A percentile compares a stretch with the other conserved stretches of the same genome.
Conservation (phyloP, 1,140 invertebrate species). For the Leguminivora glycinivorella region DNA sequence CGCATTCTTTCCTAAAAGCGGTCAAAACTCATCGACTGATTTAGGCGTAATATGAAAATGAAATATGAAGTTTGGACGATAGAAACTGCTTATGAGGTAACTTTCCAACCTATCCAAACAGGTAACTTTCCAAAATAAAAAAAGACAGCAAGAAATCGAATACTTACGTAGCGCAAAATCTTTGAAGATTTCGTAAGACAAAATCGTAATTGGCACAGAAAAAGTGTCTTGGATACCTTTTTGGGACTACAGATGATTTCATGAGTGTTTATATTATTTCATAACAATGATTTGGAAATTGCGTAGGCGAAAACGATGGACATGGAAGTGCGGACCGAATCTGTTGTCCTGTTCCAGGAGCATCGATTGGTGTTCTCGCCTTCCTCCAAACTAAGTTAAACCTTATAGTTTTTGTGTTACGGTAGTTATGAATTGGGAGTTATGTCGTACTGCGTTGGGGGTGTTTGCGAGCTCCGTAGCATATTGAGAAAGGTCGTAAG, state of each 20-base stretch:
- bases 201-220: too few species aligned
- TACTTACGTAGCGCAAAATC: too few species aligned
- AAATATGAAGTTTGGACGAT: not conserved
- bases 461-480: slow-evolving; percentile 36
- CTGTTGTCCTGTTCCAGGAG: slow-evolving; percentile 71
- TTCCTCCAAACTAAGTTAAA: slow-evolving; percentile 33
- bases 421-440: slow-evolving; percentile 43
- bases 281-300: slow-evolving; percentile 48
- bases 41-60: not conserved
- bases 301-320: slow-evolving; percentile 56
- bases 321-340: slow-evolving; percentile 68
- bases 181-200: too few species aligned
- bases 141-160: too few species aligned
- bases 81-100: not conserved
- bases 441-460: slow-evolving; percentile 53
- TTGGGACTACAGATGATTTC: not conserved
- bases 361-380: slow-evolving; percentile 66
- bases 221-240: not conserved
- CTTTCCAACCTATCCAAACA: too few species aligned
- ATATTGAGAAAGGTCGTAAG: not conserved
- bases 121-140: too few species aligned
- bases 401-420: slow-evolving; percentile 40
- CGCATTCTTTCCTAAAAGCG: slow-evolving; percentile 13
- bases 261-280: slow-evolving; percentile 55
- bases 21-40: not conserved